Percentiles rank a stretch among this genome's conserved stretches.
phyloP scores from a whole-genome alignment of 2,888 invertebrate species.

The Oligia fasciuncula region DNA sequence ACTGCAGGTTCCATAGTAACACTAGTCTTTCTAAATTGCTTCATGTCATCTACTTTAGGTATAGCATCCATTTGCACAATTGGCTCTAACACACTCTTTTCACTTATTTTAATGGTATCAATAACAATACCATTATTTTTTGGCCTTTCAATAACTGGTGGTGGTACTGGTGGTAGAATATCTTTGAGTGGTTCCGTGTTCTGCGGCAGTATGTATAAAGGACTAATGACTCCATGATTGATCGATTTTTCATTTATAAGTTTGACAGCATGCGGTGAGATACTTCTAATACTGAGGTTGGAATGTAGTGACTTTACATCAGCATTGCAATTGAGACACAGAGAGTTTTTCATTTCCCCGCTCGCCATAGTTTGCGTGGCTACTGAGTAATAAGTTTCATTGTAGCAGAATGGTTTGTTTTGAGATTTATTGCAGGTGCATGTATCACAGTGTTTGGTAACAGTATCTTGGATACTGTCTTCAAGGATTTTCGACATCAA shows the following conservation, averaged over 20 bases:
- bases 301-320: slow-evolving; percentile 87
- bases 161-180: slow-evolving; percentile 59
- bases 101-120: slow-evolving; percentile 73
- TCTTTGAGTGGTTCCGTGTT: slow-evolving; percentile 68
- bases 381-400: slow-evolving; percentile 90
- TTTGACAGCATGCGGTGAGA: slow-evolving; percentile 81
- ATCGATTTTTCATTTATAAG: slow-evolving; percentile 79
- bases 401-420: slow-evolving; percentile 88
- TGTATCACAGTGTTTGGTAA: slow-evolving; percentile 95
- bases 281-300: slow-evolving; percentile 83
- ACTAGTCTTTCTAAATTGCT: slow-evolving; percentile 74
- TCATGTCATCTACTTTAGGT: slow-evolving; percentile 75
- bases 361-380: slow-evolving; percentile 91
- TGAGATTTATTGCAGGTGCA: slow-evolving; percentile 92
- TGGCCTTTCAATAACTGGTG: slow-evolving; percentile 66
- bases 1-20: slow-evolving; percentile 87
- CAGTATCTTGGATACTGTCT: slow-evolving; percentile 95
- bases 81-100: slow-evolving; percentile 69
- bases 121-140: slow-evolving; percentile 69
- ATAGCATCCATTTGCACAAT: slow-evolving; percentile 70
- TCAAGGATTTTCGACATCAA: slow-evolving; percentile 97
- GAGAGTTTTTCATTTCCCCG: slow-evolving; percentile 87
- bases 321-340: slow-evolving; percentile 91
- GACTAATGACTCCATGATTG: slow-evolving; percentile 71
- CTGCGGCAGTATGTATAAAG: slow-evolving; percentile 82